Conservation (phyloP, 2,888 invertebrate genomes). For the Pseudococcus longispinus region DNA sequence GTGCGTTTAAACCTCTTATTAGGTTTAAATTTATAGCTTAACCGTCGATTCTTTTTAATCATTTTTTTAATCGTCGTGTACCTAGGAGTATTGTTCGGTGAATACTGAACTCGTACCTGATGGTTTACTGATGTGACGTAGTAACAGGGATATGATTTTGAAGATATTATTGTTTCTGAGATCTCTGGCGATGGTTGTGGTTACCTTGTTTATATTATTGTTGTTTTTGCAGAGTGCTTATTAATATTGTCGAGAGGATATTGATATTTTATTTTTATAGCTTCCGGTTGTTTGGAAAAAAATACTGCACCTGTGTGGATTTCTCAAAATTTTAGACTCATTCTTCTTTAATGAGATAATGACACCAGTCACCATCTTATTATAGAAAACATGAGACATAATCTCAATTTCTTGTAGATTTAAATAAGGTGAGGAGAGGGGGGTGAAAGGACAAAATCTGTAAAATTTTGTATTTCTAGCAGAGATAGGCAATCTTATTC, state of each 20-base stretch:
- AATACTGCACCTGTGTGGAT: no score
- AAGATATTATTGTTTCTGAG: not conserved
- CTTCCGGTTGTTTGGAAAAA: no score
- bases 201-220: not conserved
- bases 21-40: not conserved
- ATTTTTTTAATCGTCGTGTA: not conserved
- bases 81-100: not conserved
- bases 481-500: no score
- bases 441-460: no score
- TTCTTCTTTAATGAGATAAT: no score
- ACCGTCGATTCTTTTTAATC: not conserved
- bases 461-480: no score
- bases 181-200: not conserved
- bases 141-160: not conserved
- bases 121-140: not conserved
- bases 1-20: slow-evolving; percentile 13
- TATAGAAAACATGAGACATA: no score
- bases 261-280: no score
- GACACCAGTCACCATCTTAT: no score
- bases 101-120: not conserved
- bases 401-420: no score
- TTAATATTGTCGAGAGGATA: not conserved
- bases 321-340: no score
- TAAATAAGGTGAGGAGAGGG: no score
- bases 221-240: not conserved